These are phyloP conservation scores for Eulemur rufifrons DNA, from an alignment of 2,113 vertebrate species.

Conservation along the genomic window DNA sequence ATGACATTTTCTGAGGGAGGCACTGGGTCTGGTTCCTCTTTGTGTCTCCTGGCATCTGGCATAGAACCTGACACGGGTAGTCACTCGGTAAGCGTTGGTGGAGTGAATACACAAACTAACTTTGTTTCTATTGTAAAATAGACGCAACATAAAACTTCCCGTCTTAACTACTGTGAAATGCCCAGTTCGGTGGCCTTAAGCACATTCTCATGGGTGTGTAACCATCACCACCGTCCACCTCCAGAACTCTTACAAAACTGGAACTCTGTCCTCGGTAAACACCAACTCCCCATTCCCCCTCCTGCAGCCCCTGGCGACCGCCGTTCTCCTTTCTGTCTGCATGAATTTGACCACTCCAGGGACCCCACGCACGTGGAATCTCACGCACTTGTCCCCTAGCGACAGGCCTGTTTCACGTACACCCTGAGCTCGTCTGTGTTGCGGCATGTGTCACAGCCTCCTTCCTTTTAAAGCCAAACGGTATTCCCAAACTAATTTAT, in stretches of 20 bases:
- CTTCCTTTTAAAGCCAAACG: background rate
- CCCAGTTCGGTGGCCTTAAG: background rate
- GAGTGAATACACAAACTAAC: background rate
- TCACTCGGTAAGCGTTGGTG: background rate
- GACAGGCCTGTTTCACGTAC: background rate
- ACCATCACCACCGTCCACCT: fast-evolving
- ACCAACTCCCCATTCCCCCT: fast-evolving
- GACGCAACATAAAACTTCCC: fast-evolving
- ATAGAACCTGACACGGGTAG: fast-evolving
- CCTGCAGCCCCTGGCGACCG: fast-evolving
- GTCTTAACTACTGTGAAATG: background rate
- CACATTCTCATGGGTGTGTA: fast-evolving
- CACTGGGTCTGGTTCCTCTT: fast-evolving
- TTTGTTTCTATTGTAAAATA: background rate
- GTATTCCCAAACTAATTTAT: background rate
- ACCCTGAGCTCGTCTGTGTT: fast-evolving
- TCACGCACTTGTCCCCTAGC: fast-evolving
- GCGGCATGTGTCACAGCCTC: background rate
- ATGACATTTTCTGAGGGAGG: background rate
- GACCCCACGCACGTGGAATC: fast-evolving
- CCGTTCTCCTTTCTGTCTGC: background rate
- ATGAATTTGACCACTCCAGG: fast-evolving
- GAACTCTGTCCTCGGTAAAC: fast-evolving
- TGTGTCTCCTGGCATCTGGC: background rate
- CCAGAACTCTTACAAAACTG: background rate